A percentile compares a stretch with the other conserved stretches of the same genome.
Evolutionary conservation across 2,888 invertebrate genomes (phyloP).

Genomic region (Troilus luridus): DNA sequence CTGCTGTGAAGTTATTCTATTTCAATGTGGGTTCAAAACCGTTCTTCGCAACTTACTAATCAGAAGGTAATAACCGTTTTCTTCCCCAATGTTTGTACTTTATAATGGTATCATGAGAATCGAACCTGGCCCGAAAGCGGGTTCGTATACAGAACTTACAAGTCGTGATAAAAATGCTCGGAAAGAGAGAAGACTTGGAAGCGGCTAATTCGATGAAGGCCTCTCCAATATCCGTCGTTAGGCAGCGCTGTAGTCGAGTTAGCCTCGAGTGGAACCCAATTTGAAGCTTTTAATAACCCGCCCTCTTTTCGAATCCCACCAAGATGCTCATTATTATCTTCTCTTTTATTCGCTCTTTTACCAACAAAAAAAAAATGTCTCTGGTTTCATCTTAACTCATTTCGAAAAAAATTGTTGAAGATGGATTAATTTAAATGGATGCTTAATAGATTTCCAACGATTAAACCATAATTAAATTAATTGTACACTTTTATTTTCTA

Average conservation of each 20-base stretch:
- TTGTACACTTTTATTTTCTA: not conserved
- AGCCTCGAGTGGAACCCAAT: conserved; percentile 42
- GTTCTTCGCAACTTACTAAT: too few relatives aligned
- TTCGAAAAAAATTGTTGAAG: not conserved
- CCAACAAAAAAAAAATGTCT: not conserved
- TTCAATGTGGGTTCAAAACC: too few relatives aligned
- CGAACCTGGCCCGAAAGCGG: too few relatives aligned
- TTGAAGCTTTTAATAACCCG: conserved; percentile 37
- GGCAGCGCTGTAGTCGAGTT: conserved; percentile 38
- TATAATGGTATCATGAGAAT: too few relatives aligned
- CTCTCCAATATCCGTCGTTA: conserved; percentile 41
- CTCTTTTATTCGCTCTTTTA: not conserved
- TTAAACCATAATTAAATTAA: not conserved
- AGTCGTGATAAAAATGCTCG: not conserved
- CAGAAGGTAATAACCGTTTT: too few relatives aligned
- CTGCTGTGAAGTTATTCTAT: too few relatives aligned
- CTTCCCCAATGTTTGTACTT: too few relatives aligned
- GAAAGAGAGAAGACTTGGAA: not conserved
- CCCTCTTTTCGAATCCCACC: conserved; percentile 1
- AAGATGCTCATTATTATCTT: conserved; percentile 30
- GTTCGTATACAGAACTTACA: not conserved
- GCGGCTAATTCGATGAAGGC: conserved; percentile 24
- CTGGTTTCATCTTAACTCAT: not conserved
- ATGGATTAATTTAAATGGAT: not conserved
- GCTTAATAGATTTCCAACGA: not conserved